These are phyloP conservation scores for Trichopoda pennipes DNA, from an alignment of 2,888 invertebrate genomes.

Conservation along the genomic window DNA sequence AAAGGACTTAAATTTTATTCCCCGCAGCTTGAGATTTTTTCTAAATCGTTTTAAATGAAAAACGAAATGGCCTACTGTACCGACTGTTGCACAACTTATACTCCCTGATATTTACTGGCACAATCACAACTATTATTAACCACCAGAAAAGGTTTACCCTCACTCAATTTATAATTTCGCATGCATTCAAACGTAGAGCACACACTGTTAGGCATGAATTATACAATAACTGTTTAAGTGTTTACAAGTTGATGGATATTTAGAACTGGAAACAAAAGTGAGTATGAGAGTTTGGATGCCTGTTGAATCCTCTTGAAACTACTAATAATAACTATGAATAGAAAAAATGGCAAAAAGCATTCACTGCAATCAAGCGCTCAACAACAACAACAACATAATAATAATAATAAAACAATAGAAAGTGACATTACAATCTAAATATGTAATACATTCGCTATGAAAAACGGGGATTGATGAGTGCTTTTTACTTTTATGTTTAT, in stretches of 20 bases:
- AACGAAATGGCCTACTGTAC: too few relatives aligned
- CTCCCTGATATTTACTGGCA: background rate
- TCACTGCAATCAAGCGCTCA: constrained; percentile 24
- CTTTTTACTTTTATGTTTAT: constrained; percentile 1
- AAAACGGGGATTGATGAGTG: constrained; percentile 14
- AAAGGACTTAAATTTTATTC: too few relatives aligned
- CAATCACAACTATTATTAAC: constrained; percentile 28
- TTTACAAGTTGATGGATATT: constrained; percentile 45
- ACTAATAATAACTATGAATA: background rate
- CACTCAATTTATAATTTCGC: background rate
- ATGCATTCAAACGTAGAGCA: background rate
- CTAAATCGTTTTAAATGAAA: too few relatives aligned
- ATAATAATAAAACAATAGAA: constrained; percentile 22
- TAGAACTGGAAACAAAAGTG: constrained; percentile 1
- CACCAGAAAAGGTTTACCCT: constrained; percentile 25
- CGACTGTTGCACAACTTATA: background rate
- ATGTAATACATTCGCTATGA: constrained; percentile 13
- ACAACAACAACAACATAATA: constrained; percentile 35
- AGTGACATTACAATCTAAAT: constrained; percentile 24
- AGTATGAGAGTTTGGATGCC: background rate
- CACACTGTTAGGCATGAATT: background rate
- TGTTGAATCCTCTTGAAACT: constrained; percentile 1
- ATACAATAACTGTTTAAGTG: constrained; percentile 28
- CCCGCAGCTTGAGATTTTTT: too few relatives aligned
- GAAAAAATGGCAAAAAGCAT: constrained; percentile 15